Evolutionary conservation across 2,113 vertebrate species (phyloP).

Genomic region (Nycticorax nycticorax): DNA sequence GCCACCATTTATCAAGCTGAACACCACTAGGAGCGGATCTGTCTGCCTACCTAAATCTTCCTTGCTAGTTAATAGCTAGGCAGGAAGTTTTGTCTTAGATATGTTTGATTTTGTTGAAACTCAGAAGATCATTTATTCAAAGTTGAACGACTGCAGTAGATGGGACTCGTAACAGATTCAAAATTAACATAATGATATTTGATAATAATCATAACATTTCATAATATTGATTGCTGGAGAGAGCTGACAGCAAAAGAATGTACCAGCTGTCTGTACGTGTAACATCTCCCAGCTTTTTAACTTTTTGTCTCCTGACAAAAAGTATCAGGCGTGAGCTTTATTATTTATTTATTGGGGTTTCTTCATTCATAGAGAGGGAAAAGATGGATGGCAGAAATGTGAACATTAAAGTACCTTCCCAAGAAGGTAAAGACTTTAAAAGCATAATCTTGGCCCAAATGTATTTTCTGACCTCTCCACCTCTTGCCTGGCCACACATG

Average conservation of each 20-base stretch:
- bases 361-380: not conserved
- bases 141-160: constrained; percentile 14
- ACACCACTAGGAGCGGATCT: not conserved
- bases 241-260: constrained; percentile 44
- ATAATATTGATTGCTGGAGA: constrained; percentile 65
- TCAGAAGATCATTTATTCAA: constrained; percentile 14
- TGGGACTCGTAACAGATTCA: constrained; percentile 57
- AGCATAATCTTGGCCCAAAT: not conserved
- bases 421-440: not conserved
- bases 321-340: not conserved
- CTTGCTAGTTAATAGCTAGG: constrained; percentile 39
- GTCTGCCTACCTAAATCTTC: constrained; percentile 61
- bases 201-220: constrained; percentile 71
- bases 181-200: constrained; percentile 66
- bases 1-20: constrained; percentile 59
- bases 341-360: not conserved
- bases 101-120: not conserved
- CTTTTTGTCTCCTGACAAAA: not conserved
- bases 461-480: not conserved
- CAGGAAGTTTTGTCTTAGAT: constrained; percentile 4
- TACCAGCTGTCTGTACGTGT: constrained; percentile 38
- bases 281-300: constrained; percentile 34
- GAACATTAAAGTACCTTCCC: not conserved
- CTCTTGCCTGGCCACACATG: not conserved
- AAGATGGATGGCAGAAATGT: not conserved